A percentile compares a stretch with the other conserved stretches of the same genome.
phyloP scores from a whole-genome alignment of 2,113 vertebrate species.

The Callaeas wilsoni region DNA sequence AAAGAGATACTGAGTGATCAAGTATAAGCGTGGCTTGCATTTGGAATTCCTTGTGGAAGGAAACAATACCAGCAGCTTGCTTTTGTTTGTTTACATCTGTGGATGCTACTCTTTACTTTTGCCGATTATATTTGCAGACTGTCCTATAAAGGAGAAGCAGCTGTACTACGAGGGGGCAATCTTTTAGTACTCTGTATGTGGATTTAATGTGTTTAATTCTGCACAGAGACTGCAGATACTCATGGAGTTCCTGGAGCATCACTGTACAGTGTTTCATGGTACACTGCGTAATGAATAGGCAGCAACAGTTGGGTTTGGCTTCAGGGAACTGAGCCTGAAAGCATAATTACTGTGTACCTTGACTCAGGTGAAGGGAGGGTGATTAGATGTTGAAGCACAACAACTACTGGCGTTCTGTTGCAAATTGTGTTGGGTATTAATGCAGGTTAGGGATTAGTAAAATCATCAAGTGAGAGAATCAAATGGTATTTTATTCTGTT shows the following conservation, averaged over 20 bases:
- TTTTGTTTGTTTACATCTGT: not conserved
- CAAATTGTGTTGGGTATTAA: not conserved
- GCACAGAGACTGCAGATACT: not conserved
- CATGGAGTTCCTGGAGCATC: not conserved
- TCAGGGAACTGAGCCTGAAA: not conserved
- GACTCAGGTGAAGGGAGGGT: not conserved
- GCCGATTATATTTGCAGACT: not conserved
- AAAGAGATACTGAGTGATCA: not conserved
- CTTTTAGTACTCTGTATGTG: not conserved
- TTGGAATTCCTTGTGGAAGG: constrained; percentile 9
- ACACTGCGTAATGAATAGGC: not conserved
- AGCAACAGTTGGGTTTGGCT: not conserved
- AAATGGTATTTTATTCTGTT: not conserved
- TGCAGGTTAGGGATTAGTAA: not conserved
- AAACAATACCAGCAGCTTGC: not conserved
- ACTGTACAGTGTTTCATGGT: not conserved
- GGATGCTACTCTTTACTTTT: not conserved
- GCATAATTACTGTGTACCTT: not conserved
- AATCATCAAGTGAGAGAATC: not conserved
- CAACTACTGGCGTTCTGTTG: not conserved
- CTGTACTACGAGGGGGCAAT: not conserved
- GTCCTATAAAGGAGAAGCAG: not conserved
- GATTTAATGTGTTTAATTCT: not conserved
- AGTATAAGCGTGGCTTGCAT: not conserved
- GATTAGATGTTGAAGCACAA: not conserved